Base-by-base conservation (phyloP, 2,888 invertebrate genomes). In the Papilio demoleus region DNA sequence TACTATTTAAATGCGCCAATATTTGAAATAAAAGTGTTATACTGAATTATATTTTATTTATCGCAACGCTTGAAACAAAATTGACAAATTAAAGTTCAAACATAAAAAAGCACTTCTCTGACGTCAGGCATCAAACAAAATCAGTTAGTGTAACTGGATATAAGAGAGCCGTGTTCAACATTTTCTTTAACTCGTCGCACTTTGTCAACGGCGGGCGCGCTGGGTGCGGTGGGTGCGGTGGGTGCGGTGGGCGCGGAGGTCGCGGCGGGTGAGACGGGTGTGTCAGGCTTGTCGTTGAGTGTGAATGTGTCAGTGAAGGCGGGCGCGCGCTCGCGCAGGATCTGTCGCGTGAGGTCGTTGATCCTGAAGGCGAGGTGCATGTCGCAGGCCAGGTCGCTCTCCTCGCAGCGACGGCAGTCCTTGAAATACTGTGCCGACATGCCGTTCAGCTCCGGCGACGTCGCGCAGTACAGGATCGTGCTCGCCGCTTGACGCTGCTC, bases 361-460 rank as follows among this genome's bases (percentile, higher is more conserved):
- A 92, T 72, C 67, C 85, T 79, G 73, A 86, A 89, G 0, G 91
- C 81, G 34, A 92, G 75, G n/a, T 87, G 84, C 1, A 83, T 79
- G 73, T 91, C 86, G 38, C 76, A 79, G 1, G 88, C 90, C 27
- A 91, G 71, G 1, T 85, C 83, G 70, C 91, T 90, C 67, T 86
- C 87, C 8, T 80, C 81, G 64, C 96, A 96, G 34, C 95, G 94
- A 82, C 93, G 96, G 80, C 98, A 98, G 85, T 98, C 96, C 83
- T 98, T 98, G 82, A 97, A 97, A 88, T 99, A 99, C 71, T 96
- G 85, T 14, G 97, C 97, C n/a, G 97, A 95, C 0, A 95, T 86
- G 0, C 96, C 96, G 36, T 94, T 93, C 70, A 99, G 89, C 75
- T 97, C 97, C 1, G 95, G 93, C 0, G 97, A 96, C 0, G 96